Evolutionary conservation across 2,888 invertebrate genomes (phyloP).

Genomic region (Drosophila mercatorum): DNA sequence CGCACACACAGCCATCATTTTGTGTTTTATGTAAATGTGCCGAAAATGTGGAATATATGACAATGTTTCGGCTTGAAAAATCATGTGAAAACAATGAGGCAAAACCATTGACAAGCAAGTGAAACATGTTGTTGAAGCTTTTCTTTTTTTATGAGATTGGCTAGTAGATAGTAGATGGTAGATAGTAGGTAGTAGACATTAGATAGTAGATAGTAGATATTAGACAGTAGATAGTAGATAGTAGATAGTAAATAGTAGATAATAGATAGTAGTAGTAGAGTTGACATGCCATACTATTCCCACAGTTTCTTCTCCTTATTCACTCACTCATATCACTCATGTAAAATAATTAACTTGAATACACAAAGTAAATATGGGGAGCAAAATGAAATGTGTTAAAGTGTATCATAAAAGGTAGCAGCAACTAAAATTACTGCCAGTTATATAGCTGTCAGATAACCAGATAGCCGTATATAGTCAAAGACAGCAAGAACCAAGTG

Average conservation of each 20-base stretch:
- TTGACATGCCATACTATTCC: neutral
- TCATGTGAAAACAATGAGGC: conserved; percentile 79
- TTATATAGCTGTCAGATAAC: conserved; percentile 25
- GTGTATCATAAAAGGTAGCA: conserved; percentile 28
- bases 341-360: conserved; percentile 70
- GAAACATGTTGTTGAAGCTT: conserved; percentile 40
- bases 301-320: neutral
- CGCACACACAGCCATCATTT: conserved; percentile 12
- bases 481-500: conserved; percentile 19
- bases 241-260: conserved; percentile 1
- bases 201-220: conserved; percentile 6
- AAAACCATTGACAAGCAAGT: conserved; percentile 50
- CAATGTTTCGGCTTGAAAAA: conserved; percentile 62
- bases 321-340: neutral
- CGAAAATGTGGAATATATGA: conserved; percentile 40
- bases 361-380: conserved; percentile 50
- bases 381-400: conserved; percentile 25
- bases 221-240: conserved; percentile 4
- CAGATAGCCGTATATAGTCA: conserved; percentile 30
- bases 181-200: conserved; percentile 6
- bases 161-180: conserved; percentile 7
- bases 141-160: conserved; percentile 1
- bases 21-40: conserved; percentile 54
- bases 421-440: conserved; percentile 32
- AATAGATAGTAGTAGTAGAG: conserved; percentile 1